phyloP scores from a whole-genome alignment of 2,113 vertebrate genomes.

The Macquaria ambigua region DNA sequence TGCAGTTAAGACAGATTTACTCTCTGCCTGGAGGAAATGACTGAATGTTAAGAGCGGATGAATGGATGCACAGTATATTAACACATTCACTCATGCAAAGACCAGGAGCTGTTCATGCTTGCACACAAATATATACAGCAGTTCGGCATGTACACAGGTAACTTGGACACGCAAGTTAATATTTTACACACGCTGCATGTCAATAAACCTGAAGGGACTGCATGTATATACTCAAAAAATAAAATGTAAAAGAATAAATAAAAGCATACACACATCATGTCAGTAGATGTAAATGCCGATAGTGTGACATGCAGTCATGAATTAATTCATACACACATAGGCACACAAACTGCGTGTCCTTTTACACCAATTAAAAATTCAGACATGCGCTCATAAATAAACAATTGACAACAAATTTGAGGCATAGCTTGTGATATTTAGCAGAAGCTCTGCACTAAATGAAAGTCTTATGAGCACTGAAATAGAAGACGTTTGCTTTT shows the following conservation, averaged over 20 bases:
- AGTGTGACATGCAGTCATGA: conserved; percentile 31
- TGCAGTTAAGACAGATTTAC: background rate
- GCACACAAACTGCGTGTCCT: background rate
- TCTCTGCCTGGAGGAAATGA: conserved; percentile 19
- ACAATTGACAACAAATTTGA: background rate
- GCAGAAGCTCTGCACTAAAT: background rate
- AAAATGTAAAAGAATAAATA: background rate
- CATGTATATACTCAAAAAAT: background rate
- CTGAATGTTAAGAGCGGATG: conserved; percentile 5
- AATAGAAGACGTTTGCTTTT: conserved; percentile 11
- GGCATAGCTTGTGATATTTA: conserved; percentile 10
- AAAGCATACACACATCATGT: background rate
- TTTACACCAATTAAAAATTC: background rate
- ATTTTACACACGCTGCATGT: conserved; percentile 17
- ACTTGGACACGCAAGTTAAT: conserved; percentile 4
- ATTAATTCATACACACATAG: conserved; percentile 14
- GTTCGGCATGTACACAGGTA: background rate
- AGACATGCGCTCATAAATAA: conserved; percentile 48
- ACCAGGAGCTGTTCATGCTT: background rate
- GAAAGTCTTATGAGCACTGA: background rate
- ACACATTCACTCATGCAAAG: conserved; percentile 32
- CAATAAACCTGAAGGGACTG: background rate
- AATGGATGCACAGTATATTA: conserved; percentile 27
- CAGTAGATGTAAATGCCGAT: conserved; percentile 7
- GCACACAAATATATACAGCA: background rate